A percentile compares a stretch with the other conserved stretches of the same genome.
Conservation (phyloP, 1,140 invertebrate species). For the Lordiphosa clarofinis region DNA sequence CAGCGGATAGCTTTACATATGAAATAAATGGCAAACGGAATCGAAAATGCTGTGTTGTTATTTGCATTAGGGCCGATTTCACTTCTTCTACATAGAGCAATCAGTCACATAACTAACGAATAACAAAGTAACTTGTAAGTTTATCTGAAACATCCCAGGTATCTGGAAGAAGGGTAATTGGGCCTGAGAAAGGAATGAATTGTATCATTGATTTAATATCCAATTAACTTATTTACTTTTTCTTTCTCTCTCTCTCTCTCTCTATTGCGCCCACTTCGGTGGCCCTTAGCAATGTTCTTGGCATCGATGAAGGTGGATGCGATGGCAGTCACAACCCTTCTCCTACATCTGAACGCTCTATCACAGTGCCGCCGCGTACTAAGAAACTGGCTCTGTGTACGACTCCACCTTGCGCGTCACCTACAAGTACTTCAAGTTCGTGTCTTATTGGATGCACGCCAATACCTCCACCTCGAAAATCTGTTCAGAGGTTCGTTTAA, state of each 20-base stretch:
- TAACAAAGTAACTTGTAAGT: too few species aligned
- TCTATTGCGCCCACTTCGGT: neutral
- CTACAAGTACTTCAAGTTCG: constrained; percentile 3
- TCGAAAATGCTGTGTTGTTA: too few species aligned
- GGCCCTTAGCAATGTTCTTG: constrained; percentile 12
- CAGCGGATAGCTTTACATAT: too few species aligned
- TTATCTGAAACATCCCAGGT: too few species aligned
- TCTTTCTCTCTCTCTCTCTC: neutral
- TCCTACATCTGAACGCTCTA: constrained; percentile 35
- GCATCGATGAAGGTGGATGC: constrained; percentile 8
- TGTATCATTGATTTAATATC: neutral
- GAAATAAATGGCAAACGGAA: too few species aligned
- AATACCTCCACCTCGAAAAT: constrained; percentile 44
- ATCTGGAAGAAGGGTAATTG: too few species aligned
- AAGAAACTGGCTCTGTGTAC: constrained; percentile 28
- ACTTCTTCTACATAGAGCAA: too few species aligned
- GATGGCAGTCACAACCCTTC: constrained; percentile 41
- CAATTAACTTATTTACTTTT: neutral
- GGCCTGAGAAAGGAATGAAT: too few species aligned
- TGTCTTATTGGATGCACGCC: constrained; percentile 30
- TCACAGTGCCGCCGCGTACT: constrained; percentile 39
- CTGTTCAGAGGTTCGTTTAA: constrained; percentile 40
- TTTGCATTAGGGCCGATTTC: too few species aligned
- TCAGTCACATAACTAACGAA: too few species aligned
- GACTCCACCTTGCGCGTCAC: constrained; percentile 7